Evolutionary conservation across 2,797 vertebrate species (phyloP), one percentile per base, ranked within the genome.

Genomic region (Semotilus atromaculatus): DNA sequence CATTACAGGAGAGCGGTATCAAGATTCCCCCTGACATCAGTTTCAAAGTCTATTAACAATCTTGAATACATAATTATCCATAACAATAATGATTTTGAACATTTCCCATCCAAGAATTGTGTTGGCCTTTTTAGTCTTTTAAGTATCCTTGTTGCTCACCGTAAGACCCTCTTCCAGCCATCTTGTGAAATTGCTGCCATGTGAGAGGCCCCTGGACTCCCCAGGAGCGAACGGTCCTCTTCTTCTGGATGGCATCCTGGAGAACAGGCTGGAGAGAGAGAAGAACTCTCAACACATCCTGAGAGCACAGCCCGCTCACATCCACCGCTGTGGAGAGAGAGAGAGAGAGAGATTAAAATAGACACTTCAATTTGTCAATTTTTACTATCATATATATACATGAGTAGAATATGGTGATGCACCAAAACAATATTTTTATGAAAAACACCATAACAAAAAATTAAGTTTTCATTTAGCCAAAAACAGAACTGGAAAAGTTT

Each of bases 121-220:
- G 2, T 79, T 11, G 26, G 36, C 3, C 6, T 51, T 77, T 19
- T 31, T 5, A 19, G 38, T 11, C 6, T 31, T 31, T 16, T 16
- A 26, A 71, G 55, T 40, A 29, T 18, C 26, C 58, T 80, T 81
- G 62, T 23, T 51, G 5, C 91, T 97, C 95, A 99, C 98, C 98
- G 0, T 99, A 99, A 85, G 98, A 98, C 88, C 98, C 98, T 88
- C 98, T 97, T 87, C 98, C 98, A 89, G 98, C 98, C 97, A 99
- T 99, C 91, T 99, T 99, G 94, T 99, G 98, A 90, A 99, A 99
- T 90, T 99, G 98, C 87, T 99, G 98, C 98, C 98, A 99, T 48
- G 98, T 99, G 81, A 99, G 97, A 82, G 98, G 98, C 5, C 98
- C 98, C 87, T 99, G 98, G 90, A 99, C 97, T 0, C 97, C 98